Percentiles rank a stretch among this genome's conserved stretches.
These are phyloP conservation scores for Neoaliturus tenellus DNA, from an alignment of 2,888 invertebrate species.

Conservation along the genomic window DNA sequence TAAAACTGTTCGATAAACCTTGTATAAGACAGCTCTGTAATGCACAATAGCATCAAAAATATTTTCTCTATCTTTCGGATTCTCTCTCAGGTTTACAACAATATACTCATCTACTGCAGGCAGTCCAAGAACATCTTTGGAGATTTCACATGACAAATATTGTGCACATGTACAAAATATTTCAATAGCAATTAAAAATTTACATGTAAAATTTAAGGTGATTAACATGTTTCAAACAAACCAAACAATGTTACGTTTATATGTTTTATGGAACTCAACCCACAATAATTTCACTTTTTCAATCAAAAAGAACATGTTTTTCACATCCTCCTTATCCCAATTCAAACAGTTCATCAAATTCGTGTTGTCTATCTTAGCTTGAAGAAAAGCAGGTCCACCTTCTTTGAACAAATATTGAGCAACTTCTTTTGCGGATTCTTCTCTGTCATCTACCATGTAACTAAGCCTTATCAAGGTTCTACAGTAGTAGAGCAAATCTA, in stretches of 20 bases:
- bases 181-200: not conserved
- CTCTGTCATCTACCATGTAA: constrained; percentile 31
- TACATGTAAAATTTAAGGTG: no score
- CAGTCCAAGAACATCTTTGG: not conserved
- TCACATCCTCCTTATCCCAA: constrained; percentile 30
- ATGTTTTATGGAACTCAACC: constrained; percentile 33
- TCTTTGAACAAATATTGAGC: constrained; percentile 31
- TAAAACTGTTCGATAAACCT: not conserved
- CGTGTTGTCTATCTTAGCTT: not conserved
- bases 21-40: not conserved
- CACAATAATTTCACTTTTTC: constrained; percentile 36
- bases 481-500: constrained; percentile 32
- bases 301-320: constrained; percentile 15
- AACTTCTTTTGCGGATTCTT: not conserved
- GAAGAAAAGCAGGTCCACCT: constrained; percentile 16
- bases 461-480: constrained; percentile 2
- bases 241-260: constrained; percentile 33
- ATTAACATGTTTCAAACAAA: constrained; percentile 15
- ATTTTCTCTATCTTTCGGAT: not conserved
- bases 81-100: not conserved
- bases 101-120: not conserved
- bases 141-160: not conserved
- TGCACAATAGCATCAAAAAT: not conserved
- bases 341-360: not conserved
- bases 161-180: not conserved